Conservation (phyloP, 1,140 invertebrate genomes). For the Saccostrea echinata region DNA sequence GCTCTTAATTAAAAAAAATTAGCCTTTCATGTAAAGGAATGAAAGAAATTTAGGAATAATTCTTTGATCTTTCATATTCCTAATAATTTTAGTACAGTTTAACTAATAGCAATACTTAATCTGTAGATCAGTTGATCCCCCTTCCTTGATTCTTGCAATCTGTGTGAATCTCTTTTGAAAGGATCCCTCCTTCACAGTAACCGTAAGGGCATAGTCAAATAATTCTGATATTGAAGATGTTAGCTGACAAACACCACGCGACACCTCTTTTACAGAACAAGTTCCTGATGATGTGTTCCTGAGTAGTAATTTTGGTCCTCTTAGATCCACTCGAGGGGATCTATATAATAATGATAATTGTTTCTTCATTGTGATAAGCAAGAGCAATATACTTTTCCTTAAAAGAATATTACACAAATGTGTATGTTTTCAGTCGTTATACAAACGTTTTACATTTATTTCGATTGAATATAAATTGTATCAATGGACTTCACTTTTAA, state of each 20-base stretch:
- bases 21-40: too few species aligned
- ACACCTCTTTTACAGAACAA: not conserved
- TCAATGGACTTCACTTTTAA: too few species aligned
- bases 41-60: too few species aligned
- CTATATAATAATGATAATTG: not conserved
- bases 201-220: constrained; percentile 2
- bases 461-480: too few species aligned
- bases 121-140: not conserved
- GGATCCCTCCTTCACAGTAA: not conserved
- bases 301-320: not conserved
- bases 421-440: too few species aligned
- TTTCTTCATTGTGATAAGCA: too few species aligned
- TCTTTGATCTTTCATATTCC: too few species aligned
- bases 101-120: not conserved
- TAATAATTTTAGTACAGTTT: too few species aligned
- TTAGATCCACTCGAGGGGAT: not conserved
- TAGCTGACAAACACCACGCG: not conserved
- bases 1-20: too few species aligned
- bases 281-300: not conserved
- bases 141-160: not conserved
- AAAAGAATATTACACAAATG: too few species aligned
- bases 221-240: not conserved
- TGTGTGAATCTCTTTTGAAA: not conserved
- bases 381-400: too few species aligned
- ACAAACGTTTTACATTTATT: too few species aligned